Conservation (phyloP, 1,140 invertebrate genomes). For the Caerostris darwini region DNA sequence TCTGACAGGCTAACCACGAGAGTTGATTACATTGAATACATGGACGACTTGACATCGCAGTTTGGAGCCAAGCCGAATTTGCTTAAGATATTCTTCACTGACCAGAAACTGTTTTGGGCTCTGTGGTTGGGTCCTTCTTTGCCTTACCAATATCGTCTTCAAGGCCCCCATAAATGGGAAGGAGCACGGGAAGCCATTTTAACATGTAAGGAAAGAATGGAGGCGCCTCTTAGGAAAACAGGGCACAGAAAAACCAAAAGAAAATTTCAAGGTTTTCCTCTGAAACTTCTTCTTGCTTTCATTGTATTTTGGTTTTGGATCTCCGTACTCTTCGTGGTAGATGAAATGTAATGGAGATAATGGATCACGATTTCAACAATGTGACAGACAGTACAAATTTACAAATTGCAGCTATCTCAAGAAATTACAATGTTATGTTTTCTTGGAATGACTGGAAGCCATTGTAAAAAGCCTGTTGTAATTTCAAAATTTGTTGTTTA, state of each 20-base stretch:
- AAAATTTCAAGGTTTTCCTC: conserved; percentile 65
- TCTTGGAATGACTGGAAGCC: no score
- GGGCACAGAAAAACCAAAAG: conserved; percentile 82
- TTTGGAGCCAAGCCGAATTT: conserved; percentile 81
- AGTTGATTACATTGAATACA: conserved; percentile 81
- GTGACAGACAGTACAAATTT: no score
- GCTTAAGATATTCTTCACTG: conserved; percentile 80
- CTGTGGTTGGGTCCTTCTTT: conserved; percentile 81
- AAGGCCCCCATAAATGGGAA: conserved; percentile 81
- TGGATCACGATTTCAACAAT: no score
- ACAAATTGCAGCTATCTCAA: no score
- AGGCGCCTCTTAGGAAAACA: conserved; percentile 63
- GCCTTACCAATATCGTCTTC: conserved; percentile 82
- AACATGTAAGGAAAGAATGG: conserved; percentile 78
- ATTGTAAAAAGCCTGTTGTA: no score
- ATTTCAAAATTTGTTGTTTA: no score
- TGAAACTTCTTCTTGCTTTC: conserved; percentile 57
- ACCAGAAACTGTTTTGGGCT: conserved; percentile 81
- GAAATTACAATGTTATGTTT: no score
- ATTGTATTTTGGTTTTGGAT: conserved; percentile 75
- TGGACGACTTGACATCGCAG: conserved; percentile 81
- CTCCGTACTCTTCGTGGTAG: background rate
- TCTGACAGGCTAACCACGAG: conserved; percentile 82
- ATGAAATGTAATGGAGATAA: no score
- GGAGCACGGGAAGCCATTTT: conserved; percentile 81